Evolutionary conservation across 2,797 vertebrate species (phyloP).

Genomic region (Carapus acus): DNA sequence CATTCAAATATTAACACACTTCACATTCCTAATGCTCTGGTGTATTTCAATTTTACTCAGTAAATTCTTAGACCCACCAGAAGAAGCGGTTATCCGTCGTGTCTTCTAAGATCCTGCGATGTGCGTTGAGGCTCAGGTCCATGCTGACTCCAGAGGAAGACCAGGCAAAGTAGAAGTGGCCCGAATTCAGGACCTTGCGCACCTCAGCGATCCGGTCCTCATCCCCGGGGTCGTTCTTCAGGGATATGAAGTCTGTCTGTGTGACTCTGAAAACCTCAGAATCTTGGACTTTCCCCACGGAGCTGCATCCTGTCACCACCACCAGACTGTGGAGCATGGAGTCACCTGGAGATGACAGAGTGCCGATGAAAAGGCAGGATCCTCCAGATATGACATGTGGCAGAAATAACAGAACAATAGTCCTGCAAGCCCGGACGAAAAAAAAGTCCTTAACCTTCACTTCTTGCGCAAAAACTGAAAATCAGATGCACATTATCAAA

Average conservation of each 20-base stretch:
- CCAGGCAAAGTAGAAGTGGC: constrained; percentile 98
- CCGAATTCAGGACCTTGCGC: constrained; percentile 91
- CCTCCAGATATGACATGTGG: not conserved
- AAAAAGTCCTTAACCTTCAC: constrained; percentile 12
- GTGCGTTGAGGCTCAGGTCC: constrained; percentile 93
- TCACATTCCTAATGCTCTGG: too few relatives aligned
- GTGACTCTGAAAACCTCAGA: constrained; percentile 97
- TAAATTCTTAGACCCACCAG: constrained; percentile 74
- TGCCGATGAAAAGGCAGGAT: not conserved
- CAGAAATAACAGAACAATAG: not conserved
- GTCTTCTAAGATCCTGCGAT: constrained; percentile 87
- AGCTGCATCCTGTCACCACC: constrained; percentile 95
- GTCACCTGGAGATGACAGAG: constrained; percentile 75
- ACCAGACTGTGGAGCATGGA: constrained; percentile 92
- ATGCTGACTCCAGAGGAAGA: constrained; percentile 85
- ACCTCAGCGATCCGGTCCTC: constrained; percentile 93
- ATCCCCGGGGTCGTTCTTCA: constrained; percentile 83
- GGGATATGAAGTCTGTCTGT: constrained; percentile 91
- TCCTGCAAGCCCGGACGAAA: not conserved
- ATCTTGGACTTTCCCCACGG: constrained; percentile 96
- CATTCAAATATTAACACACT: too few relatives aligned
- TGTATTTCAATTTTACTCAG: too few relatives aligned
- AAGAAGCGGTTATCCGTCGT: constrained; percentile 95
- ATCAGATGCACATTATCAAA: constrained; percentile 11
- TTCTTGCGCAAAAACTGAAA: not conserved